These are phyloP conservation scores for Heteropelma amictum DNA, from an alignment of 2,888 invertebrate species.

Conservation along the genomic window DNA sequence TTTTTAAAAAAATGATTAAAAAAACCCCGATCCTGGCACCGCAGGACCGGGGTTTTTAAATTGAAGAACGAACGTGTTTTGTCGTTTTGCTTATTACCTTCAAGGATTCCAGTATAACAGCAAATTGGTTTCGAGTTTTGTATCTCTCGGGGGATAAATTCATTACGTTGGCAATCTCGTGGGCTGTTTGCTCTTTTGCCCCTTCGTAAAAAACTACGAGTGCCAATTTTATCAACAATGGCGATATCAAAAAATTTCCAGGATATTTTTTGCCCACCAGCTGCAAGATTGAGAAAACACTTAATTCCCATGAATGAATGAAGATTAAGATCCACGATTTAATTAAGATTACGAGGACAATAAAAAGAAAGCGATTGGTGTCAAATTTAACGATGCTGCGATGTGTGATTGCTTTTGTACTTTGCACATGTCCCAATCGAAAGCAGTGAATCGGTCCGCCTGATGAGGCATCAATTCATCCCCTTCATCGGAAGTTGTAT, in stretches of 20 bases:
- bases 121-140: constrained; percentile 79
- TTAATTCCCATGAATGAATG: too few relatives aligned
- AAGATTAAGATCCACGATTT: too few relatives aligned
- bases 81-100: constrained; percentile 77
- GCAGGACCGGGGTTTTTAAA: too few relatives aligned
- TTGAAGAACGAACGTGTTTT: too few relatives aligned
- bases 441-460: constrained; percentile 66
- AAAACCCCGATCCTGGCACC: too few relatives aligned
- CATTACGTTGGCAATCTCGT: constrained; percentile 70
- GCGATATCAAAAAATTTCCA: constrained; percentile 86
- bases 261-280: constrained; percentile 80
- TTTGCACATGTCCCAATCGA: constrained; percentile 72
- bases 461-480: constrained; percentile 70
- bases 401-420: constrained; percentile 59
- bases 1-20: too few relatives aligned
- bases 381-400: background rate
- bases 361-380: background rate
- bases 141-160: constrained; percentile 66
- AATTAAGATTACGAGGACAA: too few relatives aligned
- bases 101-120: constrained; percentile 79
- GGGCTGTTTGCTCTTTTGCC: constrained; percentile 76
- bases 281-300: constrained; percentile 72
- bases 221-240: constrained; percentile 87
- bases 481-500: constrained; percentile 52
- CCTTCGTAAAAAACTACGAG: constrained; percentile 87